Evolutionary conservation across 2,888 invertebrate genomes (phyloP).

Genomic region (Lymantria monacha): DNA sequence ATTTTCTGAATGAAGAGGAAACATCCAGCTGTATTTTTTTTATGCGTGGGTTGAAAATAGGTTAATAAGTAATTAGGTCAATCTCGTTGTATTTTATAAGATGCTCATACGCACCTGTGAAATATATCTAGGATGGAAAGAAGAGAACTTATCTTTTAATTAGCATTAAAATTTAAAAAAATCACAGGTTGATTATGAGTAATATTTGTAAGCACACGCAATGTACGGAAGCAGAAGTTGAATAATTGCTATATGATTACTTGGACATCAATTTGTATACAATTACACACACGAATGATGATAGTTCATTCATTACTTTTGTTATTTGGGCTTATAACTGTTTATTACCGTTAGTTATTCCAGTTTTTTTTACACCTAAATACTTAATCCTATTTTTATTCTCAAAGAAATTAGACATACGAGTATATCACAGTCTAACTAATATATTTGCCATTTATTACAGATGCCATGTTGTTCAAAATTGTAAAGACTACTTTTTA

Average conservation of each 20-base stretch:
- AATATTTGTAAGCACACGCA: neutral
- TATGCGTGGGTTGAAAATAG: too few relatives aligned
- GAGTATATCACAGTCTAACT: neutral
- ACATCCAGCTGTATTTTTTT: too few relatives aligned
- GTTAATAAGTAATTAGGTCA: too few relatives aligned
- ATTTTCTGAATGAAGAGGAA: too few relatives aligned
- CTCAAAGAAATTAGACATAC: neutral
- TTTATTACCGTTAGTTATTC: slow-evolving; percentile 7
- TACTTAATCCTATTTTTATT: neutral
- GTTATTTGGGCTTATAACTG: slow-evolving; percentile 17
- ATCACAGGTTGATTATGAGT: neutral
- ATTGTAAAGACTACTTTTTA: neutral
- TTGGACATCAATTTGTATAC: slow-evolving; percentile 12
- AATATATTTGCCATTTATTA: neutral
- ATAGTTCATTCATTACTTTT: slow-evolving; percentile 10
- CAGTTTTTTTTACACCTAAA: neutral
- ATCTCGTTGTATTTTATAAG: too few relatives aligned
- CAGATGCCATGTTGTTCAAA: neutral
- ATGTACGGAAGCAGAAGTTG: slow-evolving; percentile 4
- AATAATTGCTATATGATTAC: slow-evolving; percentile 22
- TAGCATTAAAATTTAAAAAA: too few relatives aligned
- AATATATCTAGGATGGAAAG: too few relatives aligned
- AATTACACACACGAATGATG: slow-evolving; percentile 7
- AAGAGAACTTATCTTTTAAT: too few relatives aligned
- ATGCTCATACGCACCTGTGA: too few relatives aligned